A percentile compares a stretch with the other conserved stretches of the same genome.
phyloP scores from a whole-genome alignment of 2,113 vertebrate genomes.

The Scalopus aquaticus region DNA sequence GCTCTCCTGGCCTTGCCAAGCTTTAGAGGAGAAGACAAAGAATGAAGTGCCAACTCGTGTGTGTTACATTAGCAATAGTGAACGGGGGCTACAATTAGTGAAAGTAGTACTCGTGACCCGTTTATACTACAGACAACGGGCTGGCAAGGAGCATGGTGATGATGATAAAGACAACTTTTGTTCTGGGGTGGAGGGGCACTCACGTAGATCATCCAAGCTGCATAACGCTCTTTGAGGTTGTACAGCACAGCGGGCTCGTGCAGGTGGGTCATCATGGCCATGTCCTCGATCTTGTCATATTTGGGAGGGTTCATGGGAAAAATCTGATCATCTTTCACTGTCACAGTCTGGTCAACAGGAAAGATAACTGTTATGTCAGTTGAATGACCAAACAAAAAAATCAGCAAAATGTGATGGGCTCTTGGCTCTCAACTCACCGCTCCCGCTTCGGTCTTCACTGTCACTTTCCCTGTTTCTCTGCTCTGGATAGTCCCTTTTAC shows the following conservation, averaged over 20 bases:
- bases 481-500: conserved; percentile 83
- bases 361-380: neutral
- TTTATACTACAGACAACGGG: neutral
- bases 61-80: neutral
- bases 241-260: conserved; percentile 90
- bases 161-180: neutral
- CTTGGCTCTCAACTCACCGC: conserved; percentile 78
- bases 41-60: neutral
- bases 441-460: conserved; percentile 81
- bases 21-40: neutral
- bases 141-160: neutral
- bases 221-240: conserved; percentile 92
- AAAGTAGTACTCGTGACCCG: neutral
- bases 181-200: conserved; percentile 67
- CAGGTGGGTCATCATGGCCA: conserved; percentile 95
- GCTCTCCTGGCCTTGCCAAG: neutral
- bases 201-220: conserved; percentile 92
- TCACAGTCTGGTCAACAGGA: conserved; percentile 82
- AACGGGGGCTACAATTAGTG: neutral
- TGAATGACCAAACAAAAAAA: neutral
- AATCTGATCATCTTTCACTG: conserved; percentile 85
- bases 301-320: conserved; percentile 88
- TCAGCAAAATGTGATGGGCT: neutral
- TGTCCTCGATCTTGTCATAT: conserved; percentile 91
- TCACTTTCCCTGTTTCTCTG: conserved; percentile 84